These are phyloP conservation scores for Bos indicus DNA, from an alignment of 2,113 vertebrate species.

Conservation along the genomic window DNA sequence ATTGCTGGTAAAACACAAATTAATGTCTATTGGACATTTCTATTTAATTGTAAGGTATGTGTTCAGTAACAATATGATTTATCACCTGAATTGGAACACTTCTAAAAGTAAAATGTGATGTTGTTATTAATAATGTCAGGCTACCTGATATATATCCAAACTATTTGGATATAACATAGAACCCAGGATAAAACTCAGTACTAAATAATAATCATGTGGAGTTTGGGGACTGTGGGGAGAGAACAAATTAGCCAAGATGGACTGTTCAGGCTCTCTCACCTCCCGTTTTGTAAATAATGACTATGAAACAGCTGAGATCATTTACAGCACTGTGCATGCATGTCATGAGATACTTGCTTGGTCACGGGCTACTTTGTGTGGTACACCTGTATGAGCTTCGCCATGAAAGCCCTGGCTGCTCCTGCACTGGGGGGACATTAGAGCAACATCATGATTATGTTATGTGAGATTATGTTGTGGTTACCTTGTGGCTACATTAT, in stretches of 20 bases:
- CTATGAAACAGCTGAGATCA: neutral
- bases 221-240: neutral
- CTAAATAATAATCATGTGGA: neutral
- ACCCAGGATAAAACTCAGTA: neutral
- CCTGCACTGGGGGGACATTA: neutral
- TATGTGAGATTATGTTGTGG: neutral
- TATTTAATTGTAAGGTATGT: neutral
- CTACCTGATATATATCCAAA: neutral
- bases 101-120: neutral
- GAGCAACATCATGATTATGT: neutral
- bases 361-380: neutral
- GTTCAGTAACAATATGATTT: neutral
- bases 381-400: fast-evolving
- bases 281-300: neutral
- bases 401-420: neutral
- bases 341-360: neutral
- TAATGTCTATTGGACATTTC: neutral
- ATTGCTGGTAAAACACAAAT: neutral
- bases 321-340: neutral
- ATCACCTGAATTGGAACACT: neutral
- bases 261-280: neutral
- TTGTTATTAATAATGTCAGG: neutral
- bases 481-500: neutral
- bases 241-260: neutral
- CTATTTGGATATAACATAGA: neutral